A percentile compares a stretch with the other conserved stretches of the same genome.
phyloP scores from a whole-genome alignment of 2,888 invertebrate species.

The Chymomyza fuscimana region DNA sequence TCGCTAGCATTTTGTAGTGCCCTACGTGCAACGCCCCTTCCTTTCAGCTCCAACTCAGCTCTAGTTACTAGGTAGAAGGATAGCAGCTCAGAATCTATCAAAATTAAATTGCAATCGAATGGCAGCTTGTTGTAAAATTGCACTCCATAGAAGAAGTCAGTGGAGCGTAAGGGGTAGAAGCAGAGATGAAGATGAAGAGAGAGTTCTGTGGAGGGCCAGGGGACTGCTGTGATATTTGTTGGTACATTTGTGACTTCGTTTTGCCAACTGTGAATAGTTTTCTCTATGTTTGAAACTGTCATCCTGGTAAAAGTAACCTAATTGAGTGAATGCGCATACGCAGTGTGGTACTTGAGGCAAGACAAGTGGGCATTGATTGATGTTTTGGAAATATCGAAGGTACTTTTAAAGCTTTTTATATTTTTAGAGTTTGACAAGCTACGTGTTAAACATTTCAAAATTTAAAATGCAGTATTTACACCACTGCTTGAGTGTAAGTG shows the following conservation, averaged over 20 bases:
- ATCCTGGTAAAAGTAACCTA: constrained; percentile 41
- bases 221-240: neutral
- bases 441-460: neutral
- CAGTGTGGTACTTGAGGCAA: constrained; percentile 40
- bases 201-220: neutral
- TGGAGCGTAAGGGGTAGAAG: constrained; percentile 16
- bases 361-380: neutral
- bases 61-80: neutral
- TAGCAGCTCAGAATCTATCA: constrained; percentile 45
- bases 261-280: neutral
- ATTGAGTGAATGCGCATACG: constrained; percentile 49
- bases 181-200: constrained; percentile 10
- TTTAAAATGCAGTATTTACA: too few species aligned
- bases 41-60: neutral
- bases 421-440: neutral
- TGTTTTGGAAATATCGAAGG: neutral
- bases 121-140: constrained; percentile 5
- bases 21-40: neutral
- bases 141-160: constrained; percentile 19
- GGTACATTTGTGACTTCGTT: neutral
- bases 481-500: too few species aligned
- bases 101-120: constrained; percentile 58
- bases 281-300: constrained; percentile 42
- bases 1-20: neutral
- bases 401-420: neutral